Conservation (phyloP, 2,113 vertebrate species). For the Leucoraja erinaceus region DNA sequence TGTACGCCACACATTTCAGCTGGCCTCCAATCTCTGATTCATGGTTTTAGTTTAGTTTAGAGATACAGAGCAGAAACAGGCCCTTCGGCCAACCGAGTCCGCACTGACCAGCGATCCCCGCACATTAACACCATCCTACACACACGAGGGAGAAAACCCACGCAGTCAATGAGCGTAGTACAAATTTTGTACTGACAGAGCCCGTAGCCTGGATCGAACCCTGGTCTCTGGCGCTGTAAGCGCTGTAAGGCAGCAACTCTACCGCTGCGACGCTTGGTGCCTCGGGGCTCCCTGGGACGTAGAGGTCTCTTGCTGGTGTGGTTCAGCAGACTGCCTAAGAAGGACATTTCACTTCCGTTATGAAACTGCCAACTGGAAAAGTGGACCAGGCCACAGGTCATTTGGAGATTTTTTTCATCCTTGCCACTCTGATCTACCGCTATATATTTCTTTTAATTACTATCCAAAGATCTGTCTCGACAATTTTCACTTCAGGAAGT, state of each 20-base stretch:
- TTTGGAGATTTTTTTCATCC: neutral
- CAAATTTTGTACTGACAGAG: too few species aligned
- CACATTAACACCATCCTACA: too few species aligned
- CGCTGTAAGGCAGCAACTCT: too few species aligned
- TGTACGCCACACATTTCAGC: neutral
- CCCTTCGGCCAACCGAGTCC: too few species aligned
- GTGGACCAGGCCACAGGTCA: neutral
- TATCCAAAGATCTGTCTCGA: neutral
- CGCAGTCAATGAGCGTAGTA: too few species aligned
- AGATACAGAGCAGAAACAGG: too few species aligned
- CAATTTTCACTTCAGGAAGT: neutral
- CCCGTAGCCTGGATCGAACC: too few species aligned
- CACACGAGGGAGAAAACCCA: too few species aligned
- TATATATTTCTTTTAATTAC: neutral
- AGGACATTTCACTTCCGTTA: neutral
- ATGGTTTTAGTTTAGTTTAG: neutral
- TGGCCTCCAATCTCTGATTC: neutral
- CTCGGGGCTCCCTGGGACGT: conserved; percentile 21
- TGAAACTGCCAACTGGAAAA: neutral
- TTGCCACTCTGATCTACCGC: too few species aligned
- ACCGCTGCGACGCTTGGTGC: too few species aligned
- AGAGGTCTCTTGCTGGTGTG: neutral
- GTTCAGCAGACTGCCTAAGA: neutral
- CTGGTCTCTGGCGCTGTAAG: too few species aligned
- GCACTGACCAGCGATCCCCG: too few species aligned